Percentiles rank a stretch among this genome's conserved stretches.
Conservation (phyloP, 2,888 invertebrate genomes). For the Drosophila quasianomalipes region DNA sequence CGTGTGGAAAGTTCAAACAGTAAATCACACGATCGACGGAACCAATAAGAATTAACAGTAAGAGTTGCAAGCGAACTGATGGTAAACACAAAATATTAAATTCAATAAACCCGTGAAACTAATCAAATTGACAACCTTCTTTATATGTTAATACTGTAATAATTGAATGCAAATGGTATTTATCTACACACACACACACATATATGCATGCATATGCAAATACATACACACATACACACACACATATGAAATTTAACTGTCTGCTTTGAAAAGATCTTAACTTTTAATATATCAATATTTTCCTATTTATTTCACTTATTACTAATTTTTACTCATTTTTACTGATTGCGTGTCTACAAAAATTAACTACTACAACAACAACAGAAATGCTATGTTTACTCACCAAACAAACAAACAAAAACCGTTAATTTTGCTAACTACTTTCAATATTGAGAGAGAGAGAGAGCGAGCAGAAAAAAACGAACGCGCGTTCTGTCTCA, state of each 20-base stretch:
- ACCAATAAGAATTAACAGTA: constrained; percentile 1
- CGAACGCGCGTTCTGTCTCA: constrained; percentile 16
- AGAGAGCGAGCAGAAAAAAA: constrained; percentile 28
- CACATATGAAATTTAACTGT: neutral
- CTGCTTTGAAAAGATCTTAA: neutral
- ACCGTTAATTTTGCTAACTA: constrained; percentile 33
- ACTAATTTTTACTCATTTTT: neutral
- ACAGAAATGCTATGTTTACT: constrained; percentile 3
- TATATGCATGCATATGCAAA: neutral
- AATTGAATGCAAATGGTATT: neutral
- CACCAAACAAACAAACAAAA: constrained; percentile 12
- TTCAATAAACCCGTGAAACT: neutral
- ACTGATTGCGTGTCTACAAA: neutral
- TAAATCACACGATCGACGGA: neutral
- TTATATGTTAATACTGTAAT: neutral
- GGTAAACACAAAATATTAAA: neutral
- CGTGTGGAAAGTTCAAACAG: neutral
- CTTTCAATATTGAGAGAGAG: constrained; percentile 7
- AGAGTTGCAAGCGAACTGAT: neutral
- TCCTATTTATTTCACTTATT: neutral
- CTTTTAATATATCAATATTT: neutral
- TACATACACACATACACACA: neutral
- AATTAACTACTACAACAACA: neutral
- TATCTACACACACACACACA: neutral
- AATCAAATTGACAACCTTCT: neutral